Percentiles rank a stretch among this genome's conserved stretches.
Conservation (phyloP, 1,140 invertebrate species). For the Plectrocnemia conspersa region DNA sequence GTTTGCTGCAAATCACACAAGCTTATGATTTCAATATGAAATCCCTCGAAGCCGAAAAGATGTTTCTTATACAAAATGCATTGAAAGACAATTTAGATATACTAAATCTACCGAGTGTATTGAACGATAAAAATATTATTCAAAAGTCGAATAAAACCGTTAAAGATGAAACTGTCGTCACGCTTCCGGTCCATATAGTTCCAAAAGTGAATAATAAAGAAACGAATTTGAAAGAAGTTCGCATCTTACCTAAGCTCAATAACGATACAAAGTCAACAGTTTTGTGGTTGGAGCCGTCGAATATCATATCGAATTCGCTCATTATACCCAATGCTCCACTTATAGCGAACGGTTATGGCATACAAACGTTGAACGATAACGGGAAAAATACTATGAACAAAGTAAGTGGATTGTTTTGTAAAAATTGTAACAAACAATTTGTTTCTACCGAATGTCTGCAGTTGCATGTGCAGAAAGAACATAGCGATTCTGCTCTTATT, state of each 20-base stretch:
- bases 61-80: not conserved
- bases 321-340: not conserved
- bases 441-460: slow-evolving; percentile 12
- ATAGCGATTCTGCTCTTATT: slow-evolving; percentile 5
- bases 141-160: not conserved
- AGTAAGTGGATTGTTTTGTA: not conserved
- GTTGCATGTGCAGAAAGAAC: slow-evolving; percentile 15
- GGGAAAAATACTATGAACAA: not conserved
- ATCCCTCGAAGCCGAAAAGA: slow-evolving; percentile 7
- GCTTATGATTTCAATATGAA: slow-evolving; percentile 17
- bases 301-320: not conserved
- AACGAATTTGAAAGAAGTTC: not conserved
- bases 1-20: not conserved
- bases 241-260: not conserved
- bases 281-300: not conserved
- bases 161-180: too few relatives aligned
- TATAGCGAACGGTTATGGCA: not conserved
- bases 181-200: too few relatives aligned
- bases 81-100: not conserved
- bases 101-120: not conserved
- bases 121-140: not conserved
- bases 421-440: slow-evolving; percentile 17
- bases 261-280: not conserved
- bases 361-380: not conserved
- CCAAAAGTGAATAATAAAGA: not conserved